Evolutionary conservation across 2,888 invertebrate species (phyloP), one percentile per base, ranked within the genome.

Genomic region (Macrophya annulata): DNA sequence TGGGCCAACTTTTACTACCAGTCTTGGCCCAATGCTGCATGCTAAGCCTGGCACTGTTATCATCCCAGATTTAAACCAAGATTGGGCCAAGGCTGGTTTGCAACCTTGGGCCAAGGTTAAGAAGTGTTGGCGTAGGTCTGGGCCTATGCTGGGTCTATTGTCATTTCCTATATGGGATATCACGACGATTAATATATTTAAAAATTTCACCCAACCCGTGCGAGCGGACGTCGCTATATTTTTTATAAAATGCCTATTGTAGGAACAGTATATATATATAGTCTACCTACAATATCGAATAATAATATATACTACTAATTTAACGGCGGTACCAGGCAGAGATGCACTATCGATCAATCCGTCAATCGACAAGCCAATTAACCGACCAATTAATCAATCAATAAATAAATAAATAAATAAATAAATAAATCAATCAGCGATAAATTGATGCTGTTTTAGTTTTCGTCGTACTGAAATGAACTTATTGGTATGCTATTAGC

Each of bases 321-420:
- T 43, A 83, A 85, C 83, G 71, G 51, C 45, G 79, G 89, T 87
- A 89, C 86, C 92, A 92, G 90, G 92, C 92, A 92, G 85, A 88
- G 90, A 92, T 92, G 92, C 92, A 92, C 92, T 92, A 92, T 88
- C 77, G 79, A 88, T 88, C 88, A 88, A 83, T 68, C 48, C 68
- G 71, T 83, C 43, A 5, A 83, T 68, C 48, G 71, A 71, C 83
- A 48, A 83, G 81, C 81, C 71, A 83, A 83, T 83, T 83, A 68
- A 68, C 81, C 81, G 81, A 81, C 81, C 81, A 81, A 81, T 81
- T 62, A 81, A 62, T 81, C 37, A 59, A 59, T 59, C 21, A 59
- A 81, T 81, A 51, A 51, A 51, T 37, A 12, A 48, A 76, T 48
- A 37, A 51, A 55, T 77, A 55, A 77, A 55, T 77, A 51, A 51